Evolutionary conservation across 1,140 invertebrate genomes (phyloP).

Genomic region (Trachelipus rathkii): DNA sequence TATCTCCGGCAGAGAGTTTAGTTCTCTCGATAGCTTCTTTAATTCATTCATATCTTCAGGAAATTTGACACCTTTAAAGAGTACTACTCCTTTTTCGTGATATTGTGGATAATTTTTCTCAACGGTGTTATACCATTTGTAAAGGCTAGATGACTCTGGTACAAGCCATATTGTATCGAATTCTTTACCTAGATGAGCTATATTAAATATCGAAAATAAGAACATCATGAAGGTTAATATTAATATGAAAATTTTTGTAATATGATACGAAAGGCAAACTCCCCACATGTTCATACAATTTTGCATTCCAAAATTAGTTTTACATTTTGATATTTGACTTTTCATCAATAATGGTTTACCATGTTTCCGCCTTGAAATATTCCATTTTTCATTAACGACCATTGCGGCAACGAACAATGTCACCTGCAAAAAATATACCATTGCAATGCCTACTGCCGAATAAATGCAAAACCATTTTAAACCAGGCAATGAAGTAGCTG

Average conservation of each 20-base stretch:
- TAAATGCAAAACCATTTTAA: constrained; percentile 56
- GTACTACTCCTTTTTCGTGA: constrained; percentile 54
- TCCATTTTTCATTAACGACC: constrained; percentile 53
- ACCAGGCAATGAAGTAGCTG: constrained; percentile 57
- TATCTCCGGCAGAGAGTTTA: constrained; percentile 35
- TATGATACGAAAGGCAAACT: background rate
- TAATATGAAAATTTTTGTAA: constrained; percentile 21
- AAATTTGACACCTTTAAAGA: constrained; percentile 50
- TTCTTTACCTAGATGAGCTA: constrained; percentile 54
- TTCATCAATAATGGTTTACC: background rate
- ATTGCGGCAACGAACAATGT: constrained; percentile 59
- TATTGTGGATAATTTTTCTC: constrained; percentile 54
- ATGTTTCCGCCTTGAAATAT: background rate
- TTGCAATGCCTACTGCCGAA: constrained; percentile 54
- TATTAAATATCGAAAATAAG: constrained; percentile 49
- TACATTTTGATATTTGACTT: background rate
- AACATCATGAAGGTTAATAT: constrained; percentile 40
- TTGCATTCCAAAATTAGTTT: background rate
- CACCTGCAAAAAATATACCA: constrained; percentile 56
- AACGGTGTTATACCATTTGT: constrained; percentile 51
- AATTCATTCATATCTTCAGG: constrained; percentile 36
- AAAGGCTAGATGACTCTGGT: constrained; percentile 53
- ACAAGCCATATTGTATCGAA: constrained; percentile 58
- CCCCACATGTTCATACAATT: background rate
- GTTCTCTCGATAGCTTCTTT: constrained; percentile 30